phyloP scores from a whole-genome alignment of 2,113 vertebrate species.

The Hiodon tergisus region DNA sequence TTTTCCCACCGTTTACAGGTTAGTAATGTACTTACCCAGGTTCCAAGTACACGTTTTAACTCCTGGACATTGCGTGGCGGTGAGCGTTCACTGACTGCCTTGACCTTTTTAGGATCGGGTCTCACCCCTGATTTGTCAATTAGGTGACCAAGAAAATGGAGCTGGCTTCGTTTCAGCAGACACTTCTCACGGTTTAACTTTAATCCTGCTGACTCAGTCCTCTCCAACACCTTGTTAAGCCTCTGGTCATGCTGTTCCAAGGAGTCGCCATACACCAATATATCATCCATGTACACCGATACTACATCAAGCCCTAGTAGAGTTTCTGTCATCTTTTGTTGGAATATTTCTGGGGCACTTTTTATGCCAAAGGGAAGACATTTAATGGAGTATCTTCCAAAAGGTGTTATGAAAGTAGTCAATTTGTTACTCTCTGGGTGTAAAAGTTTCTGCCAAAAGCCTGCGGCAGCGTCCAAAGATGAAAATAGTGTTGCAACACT shows the following conservation, averaged over 20 bases:
- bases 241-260: not conserved
- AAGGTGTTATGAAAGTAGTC: constrained; percentile 5
- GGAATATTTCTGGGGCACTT: not conserved
- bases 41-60: constrained; percentile 11
- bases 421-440: not conserved
- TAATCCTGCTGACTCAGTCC: constrained; percentile 19
- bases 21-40: constrained; percentile 1
- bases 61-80: constrained; percentile 17
- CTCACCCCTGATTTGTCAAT: constrained; percentile 15
- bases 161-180: constrained; percentile 14
- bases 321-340: constrained; percentile 14
- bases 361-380: constrained; percentile 4
- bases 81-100: constrained; percentile 14
- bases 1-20: constrained; percentile 3
- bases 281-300: constrained; percentile 11
- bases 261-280: constrained; percentile 6
- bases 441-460: constrained; percentile 17
- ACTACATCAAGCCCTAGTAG: constrained; percentile 12
- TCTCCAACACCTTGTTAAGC: constrained; percentile 16
- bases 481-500: constrained; percentile 16
- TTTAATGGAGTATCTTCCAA: constrained; percentile 4
- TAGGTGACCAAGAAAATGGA: constrained; percentile 29
- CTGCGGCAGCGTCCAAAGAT: constrained; percentile 10
- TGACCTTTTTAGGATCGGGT: constrained; percentile 27
- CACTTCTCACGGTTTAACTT: constrained; percentile 29